Conservation (phyloP, 2,797 vertebrate genomes). For the Dallia pectoralis region DNA sequence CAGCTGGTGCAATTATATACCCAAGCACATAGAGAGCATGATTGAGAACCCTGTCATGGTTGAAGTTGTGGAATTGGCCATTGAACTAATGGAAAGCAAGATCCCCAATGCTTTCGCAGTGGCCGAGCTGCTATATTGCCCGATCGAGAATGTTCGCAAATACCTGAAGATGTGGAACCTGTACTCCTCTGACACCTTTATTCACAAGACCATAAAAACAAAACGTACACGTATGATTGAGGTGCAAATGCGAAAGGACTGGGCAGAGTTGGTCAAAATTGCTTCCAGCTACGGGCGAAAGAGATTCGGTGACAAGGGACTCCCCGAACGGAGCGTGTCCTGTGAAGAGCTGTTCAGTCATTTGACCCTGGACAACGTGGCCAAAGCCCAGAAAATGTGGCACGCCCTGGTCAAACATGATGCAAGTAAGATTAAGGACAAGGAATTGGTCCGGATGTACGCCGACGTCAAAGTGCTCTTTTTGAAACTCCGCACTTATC, state of each 20-base stretch:
- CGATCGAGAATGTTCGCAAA: background rate
- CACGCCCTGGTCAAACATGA: background rate
- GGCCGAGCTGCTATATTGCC: conserved; percentile 11
- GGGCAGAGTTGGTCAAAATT: background rate
- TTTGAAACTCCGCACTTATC: too few species aligned
- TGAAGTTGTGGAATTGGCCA: background rate
- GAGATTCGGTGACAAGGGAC: background rate
- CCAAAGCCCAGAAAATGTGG: conserved; percentile 5
- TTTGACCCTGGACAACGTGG: background rate
- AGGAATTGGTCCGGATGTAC: conserved; percentile 1
- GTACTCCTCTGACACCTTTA: background rate
- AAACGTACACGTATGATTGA: background rate
- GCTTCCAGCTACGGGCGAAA: background rate
- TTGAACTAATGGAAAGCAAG: conserved; percentile 5
- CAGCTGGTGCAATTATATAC: conserved; percentile 12
- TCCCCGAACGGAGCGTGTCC: background rate
- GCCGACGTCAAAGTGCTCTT: too few species aligned
- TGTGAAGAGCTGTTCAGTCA: background rate
- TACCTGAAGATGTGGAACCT: background rate
- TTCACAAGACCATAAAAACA: background rate
- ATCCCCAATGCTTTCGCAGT: conserved; percentile 8
- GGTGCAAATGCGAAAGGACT: background rate
- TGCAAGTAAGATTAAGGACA: background rate
- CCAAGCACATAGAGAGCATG: conserved; percentile 2
- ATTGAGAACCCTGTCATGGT: background rate